Conservation (phyloP, 30 jellyfish, hydroid and myxozoan genomes). For the Cassiopea andromeda region DNA sequence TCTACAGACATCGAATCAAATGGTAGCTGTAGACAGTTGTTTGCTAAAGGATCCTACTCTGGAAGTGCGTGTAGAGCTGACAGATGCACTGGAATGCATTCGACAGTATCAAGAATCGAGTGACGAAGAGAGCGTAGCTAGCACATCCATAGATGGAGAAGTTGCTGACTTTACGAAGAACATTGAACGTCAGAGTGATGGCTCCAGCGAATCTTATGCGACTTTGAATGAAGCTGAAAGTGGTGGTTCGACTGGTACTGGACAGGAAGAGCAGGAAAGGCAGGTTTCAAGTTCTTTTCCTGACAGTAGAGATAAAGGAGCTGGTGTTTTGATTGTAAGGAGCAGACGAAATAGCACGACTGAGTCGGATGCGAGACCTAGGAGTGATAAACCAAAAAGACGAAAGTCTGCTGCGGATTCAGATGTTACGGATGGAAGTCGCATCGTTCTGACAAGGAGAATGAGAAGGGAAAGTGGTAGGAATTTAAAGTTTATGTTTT, state of each 20-base stretch:
- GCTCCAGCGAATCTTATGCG: not conserved
- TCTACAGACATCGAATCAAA: no score
- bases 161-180: not conserved
- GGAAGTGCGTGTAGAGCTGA: not conserved
- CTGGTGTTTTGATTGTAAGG: not conserved
- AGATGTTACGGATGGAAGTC: conserved; percentile 7
- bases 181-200: not conserved
- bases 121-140: conserved; percentile 2
- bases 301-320: not conserved
- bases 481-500: not conserved
- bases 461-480: conserved; percentile 48
- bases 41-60: not conserved
- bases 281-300: no score
- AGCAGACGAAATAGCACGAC: conserved; percentile 1
- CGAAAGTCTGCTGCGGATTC: conserved; percentile 23
- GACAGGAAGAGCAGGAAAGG: not conserved
- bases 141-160: not conserved
- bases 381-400: conserved; percentile 19
- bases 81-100: conserved; percentile 5
- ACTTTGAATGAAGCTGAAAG: not conserved
- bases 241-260: not conserved
- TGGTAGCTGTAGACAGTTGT: not conserved
- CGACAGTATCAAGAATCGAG: conserved; percentile 19
- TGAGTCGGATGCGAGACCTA: conserved; percentile 8
- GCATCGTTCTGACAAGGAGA: conserved; percentile 44